Percentiles rank a stretch among this genome's conserved stretches.
These are phyloP conservation scores for Drosophila chauvacae DNA, from an alignment of 1,140 invertebrate genomes.

Conservation along the genomic window DNA sequence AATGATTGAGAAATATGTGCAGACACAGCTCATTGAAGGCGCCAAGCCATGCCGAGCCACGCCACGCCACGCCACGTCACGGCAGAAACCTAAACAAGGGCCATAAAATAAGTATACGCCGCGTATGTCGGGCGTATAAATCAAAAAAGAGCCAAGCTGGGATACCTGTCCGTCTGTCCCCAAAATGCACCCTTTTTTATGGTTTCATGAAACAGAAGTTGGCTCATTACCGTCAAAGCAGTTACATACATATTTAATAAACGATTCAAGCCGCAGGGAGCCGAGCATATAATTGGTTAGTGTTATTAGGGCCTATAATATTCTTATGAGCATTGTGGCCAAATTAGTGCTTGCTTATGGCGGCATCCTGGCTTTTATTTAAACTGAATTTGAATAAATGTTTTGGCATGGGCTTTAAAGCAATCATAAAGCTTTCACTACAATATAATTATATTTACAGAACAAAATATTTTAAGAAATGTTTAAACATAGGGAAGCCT, in stretches of 20 bases:
- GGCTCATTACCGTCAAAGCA: slow-evolving; percentile 23
- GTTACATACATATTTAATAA: slow-evolving; percentile 27
- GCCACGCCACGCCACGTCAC: slow-evolving; percentile 45
- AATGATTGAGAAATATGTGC: slow-evolving; percentile 59
- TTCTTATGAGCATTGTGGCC: slow-evolving; percentile 11
- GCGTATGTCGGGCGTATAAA: slow-evolving; percentile 62
- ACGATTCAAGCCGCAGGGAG: background rate
- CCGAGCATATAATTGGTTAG: slow-evolving; percentile 11
- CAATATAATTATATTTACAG: background rate
- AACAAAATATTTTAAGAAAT: background rate
- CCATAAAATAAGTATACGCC: slow-evolving; percentile 72
- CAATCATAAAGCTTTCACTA: background rate
- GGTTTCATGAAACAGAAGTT: slow-evolving; percentile 8
- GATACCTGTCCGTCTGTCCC: slow-evolving; percentile 29
- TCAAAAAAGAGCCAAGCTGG: slow-evolving; percentile 52
- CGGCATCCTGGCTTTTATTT: background rate
- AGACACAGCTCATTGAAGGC: slow-evolving; percentile 63
- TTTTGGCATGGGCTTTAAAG: background rate
- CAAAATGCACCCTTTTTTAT: slow-evolving; percentile 17
- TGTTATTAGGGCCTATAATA: slow-evolving; percentile 6
- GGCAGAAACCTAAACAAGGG: slow-evolving; percentile 38
- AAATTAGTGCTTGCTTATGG: background rate
- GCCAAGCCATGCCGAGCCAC: slow-evolving; percentile 28
- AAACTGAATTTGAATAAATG: background rate
- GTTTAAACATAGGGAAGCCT: background rate